Evolutionary conservation across 2,113 vertebrate species (phyloP).

Genomic region (Petroica traversi): DNA sequence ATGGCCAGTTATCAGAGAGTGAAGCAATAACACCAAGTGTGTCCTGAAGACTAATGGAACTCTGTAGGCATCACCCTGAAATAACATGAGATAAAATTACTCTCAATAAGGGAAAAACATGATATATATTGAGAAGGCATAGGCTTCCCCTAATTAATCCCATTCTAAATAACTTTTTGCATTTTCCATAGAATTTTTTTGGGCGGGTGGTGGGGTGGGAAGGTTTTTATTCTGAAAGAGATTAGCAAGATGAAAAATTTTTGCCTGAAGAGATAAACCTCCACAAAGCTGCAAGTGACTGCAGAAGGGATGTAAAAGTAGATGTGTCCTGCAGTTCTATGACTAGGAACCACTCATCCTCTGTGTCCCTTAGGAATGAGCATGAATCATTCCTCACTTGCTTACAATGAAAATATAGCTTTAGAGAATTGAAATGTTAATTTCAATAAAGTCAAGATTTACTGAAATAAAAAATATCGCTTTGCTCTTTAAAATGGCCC

Average conservation of each 20-base stretch:
- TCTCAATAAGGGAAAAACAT: background rate
- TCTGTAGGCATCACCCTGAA: background rate
- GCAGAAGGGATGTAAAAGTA: background rate
- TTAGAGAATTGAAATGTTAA: background rate
- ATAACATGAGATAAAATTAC: conserved; percentile 34
- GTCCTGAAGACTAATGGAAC: conserved; percentile 39
- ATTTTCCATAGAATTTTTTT: background rate
- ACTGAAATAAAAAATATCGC: background rate
- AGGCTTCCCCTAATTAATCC: background rate
- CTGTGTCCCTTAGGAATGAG: background rate
- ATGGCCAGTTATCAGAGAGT: conserved; percentile 39
- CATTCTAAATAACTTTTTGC: background rate
- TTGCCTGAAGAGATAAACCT: background rate
- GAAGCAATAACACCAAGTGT: conserved; percentile 48
- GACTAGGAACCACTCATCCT: background rate
- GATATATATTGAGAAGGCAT: background rate
- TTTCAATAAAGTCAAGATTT: background rate
- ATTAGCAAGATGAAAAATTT: background rate
- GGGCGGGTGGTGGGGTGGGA: fast-evolving
- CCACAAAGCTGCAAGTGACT: background rate
- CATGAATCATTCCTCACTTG: background rate
- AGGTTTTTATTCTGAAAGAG: background rate
- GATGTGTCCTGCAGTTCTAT: background rate
- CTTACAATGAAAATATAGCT: background rate
- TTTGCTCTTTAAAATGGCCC: background rate